These are phyloP conservation scores for Euborellia annulipes DNA, from an alignment of 1,140 invertebrate species.

Conservation along the genomic window DNA sequence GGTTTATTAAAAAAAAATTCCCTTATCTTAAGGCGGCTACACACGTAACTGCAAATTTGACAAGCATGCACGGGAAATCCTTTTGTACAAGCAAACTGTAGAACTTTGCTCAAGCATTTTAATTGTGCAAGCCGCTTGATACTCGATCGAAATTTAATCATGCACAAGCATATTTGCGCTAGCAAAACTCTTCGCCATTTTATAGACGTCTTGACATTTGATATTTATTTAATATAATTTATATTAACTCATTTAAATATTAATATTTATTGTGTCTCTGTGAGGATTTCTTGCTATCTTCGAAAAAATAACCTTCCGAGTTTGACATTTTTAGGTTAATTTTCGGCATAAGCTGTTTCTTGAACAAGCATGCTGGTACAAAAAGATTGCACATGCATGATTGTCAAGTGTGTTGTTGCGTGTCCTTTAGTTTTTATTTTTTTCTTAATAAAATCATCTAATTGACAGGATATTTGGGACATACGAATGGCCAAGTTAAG, in stretches of 20 bases:
- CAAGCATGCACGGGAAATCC: conserved; percentile 8
- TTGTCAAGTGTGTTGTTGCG: not conserved
- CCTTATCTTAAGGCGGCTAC: not conserved
- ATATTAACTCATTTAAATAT: too few species aligned
- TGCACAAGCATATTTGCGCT: not conserved
- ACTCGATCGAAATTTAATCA: not conserved
- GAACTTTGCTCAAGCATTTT: not conserved
- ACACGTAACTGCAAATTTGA: not conserved
- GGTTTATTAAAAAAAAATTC: conserved; percentile 22
- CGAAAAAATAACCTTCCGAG: too few species aligned
- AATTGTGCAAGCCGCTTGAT: not conserved
- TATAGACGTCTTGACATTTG: too few species aligned
- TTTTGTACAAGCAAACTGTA: not conserved
- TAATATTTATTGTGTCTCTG: too few species aligned
- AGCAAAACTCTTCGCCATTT: not conserved
- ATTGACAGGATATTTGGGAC: conserved; percentile 77
- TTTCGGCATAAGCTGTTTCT: not conserved
- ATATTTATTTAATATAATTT: too few species aligned
- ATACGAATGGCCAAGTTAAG: conserved; percentile 82
- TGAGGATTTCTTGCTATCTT: too few species aligned
- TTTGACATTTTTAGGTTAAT: not conserved
- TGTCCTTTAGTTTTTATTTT: conserved; percentile 10
- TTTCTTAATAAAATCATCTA: conserved; percentile 5
- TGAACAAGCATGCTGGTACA: not conserved
- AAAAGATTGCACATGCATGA: not conserved